These are phyloP conservation scores for Himalopsyche japonica DNA, from an alignment of 2,888 invertebrate genomes.

Conservation along the genomic window DNA sequence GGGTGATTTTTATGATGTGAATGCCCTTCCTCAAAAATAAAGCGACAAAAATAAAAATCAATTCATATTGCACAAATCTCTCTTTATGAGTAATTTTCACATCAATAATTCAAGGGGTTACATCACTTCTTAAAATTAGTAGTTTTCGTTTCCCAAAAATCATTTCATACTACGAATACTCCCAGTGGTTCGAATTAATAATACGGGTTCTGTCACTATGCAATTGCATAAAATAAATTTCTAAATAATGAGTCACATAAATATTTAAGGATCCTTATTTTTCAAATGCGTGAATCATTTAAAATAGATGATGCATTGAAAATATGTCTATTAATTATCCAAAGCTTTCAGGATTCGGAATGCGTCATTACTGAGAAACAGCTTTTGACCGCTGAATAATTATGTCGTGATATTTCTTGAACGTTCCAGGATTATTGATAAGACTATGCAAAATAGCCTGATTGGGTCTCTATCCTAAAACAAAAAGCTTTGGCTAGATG, in stretches of 20 bases:
- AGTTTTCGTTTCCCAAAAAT: neutral
- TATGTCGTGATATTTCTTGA: too few species aligned
- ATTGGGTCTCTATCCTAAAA: too few species aligned
- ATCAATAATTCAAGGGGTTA: neutral
- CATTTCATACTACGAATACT: neutral
- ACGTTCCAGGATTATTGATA: too few species aligned
- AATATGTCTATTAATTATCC: too few species aligned
- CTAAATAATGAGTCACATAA: neutral
- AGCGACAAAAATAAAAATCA: neutral
- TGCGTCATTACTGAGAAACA: too few species aligned
- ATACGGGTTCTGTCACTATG: neutral
- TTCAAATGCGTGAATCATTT: neutral
- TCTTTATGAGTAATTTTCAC: neutral
- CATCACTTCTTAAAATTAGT: neutral
- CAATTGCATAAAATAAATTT: neutral
- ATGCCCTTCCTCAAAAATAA: neutral
- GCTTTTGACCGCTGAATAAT: too few species aligned
- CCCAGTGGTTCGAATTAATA: neutral
- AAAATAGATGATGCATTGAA: neutral
- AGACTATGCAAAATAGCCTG: too few species aligned
- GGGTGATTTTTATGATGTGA: neutral
- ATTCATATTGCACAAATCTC: neutral
- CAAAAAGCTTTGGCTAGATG: too few species aligned
- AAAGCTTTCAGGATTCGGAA: too few species aligned
- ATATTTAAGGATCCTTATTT: neutral